Evolutionary conservation across 2,113 vertebrate genomes (phyloP), one percentile per base, ranked within the genome.

Genomic region (Halichoeres trimaculatus): DNA sequence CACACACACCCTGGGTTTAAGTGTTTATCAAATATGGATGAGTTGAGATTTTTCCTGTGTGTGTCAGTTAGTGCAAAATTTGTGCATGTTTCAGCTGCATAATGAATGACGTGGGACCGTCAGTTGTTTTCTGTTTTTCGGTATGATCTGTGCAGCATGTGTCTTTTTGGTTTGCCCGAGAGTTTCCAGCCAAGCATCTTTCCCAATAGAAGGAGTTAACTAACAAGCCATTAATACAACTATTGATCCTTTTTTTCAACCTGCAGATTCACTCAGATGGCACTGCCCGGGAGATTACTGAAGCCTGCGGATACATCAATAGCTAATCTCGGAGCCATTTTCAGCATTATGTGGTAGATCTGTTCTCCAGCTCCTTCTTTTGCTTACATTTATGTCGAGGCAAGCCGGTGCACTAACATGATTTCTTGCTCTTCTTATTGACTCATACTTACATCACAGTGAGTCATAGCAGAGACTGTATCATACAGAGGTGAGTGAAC

Each of bases 1-100:
- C 43, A 45, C 14, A 45, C 43, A 48, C 45, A 48, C 19, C 19
- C 45, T n/a, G 7, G 45, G 35, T 60, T 84, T 88, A 57, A 80
- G 62, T 36, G 41, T 30, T 26, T 26, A 89, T 91, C 48, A 79
- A 91, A 88, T 85, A 91, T 91, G 73, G 30, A 92, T 87, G 62
- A 35, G 34, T 6, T 47, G 69, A 70, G 67, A 78, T 68, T 64
- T 73, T 83, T 76, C 70, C 63, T 58, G 34, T 40, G 53, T 76
- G 74, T 64, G 77, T 83, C 60, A 55, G 24, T 59, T 62, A 75
- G 70, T 73, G 41, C 74, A 76, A 67, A 48, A 69, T 74, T 51
- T 77, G 62, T 55, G 55, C 62, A 64, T 86, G 73, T 83, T 81
- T 81, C 74, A 73, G 59, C 88, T 90, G 36, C 78, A 89, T 88